Evolutionary conservation across 2,888 invertebrate species (phyloP), one percentile per base, ranked within the genome.

Genomic region (Diogma glabrata): DNA sequence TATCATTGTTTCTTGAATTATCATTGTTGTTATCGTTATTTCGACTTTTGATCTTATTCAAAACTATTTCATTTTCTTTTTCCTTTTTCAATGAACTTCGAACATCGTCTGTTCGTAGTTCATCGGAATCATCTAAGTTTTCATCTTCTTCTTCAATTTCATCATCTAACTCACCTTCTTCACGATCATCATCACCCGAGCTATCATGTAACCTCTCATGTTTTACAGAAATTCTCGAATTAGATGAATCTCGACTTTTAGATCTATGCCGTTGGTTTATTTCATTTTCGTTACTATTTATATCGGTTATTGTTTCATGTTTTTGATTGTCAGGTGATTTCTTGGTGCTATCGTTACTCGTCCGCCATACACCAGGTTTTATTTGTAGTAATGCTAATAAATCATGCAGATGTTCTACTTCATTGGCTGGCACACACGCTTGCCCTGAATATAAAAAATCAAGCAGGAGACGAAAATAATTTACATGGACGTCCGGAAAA

Each of bases 381-480:
- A 89, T 89, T 74, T 88, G 87, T 61, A 89, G 70, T 60, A 89
- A 72, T 67, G 87, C 83, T 67, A 89, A 82, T 51, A 89, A 71
- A 68, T 88, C 88, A 71, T 86, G 83, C 73, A 89, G 78, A 63
- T 84, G 86, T 64, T 84, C 83, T 60, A 89, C 79, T 73, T 89
- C 88, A 60, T 68, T 59, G 14, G 70, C 68, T 17, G 69, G 67
- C 49, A 71, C 68, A 57, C 69, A 70, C 57, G 87, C 87, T 72
- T 89, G 87, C 53, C 89, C 89, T 60, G 87, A 87, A 69, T 90
- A 90, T 51, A 89, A 72, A 67, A 89, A 89, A 63, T 88, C 84
- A 62, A 90, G 77, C 60, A 89, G 77, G 69, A 86, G 85, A 68
- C 81, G 80, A 73, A 89, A 81, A 63, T 88, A 85, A 55, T 79